phyloP scores from a whole-genome alignment of 1,140 invertebrate genomes.

The Eubasilissa regina region DNA sequence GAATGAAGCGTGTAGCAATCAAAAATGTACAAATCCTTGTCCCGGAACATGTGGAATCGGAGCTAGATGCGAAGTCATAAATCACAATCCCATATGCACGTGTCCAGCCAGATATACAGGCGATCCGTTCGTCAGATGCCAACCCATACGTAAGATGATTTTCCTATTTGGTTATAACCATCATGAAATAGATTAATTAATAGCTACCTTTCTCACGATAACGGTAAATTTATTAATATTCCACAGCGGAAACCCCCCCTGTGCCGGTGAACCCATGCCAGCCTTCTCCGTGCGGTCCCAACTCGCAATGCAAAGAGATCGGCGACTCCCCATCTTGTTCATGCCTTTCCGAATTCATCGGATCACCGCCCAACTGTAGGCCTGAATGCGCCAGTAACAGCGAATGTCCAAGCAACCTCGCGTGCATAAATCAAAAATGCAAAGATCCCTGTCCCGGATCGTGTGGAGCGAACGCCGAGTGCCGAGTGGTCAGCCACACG shows the following conservation, averaged over 20 bases:
- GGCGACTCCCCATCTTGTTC: slow-evolving; percentile 77
- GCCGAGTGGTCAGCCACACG: slow-evolving; percentile 79
- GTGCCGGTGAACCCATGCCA: slow-evolving; percentile 76
- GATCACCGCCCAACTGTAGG: slow-evolving; percentile 77
- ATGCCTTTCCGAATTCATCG: slow-evolving; percentile 76
- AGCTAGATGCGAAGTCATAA: slow-evolving; percentile 74
- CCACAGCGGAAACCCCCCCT: slow-evolving; percentile 72
- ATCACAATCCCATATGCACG: slow-evolving; percentile 76
- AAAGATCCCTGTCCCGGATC: slow-evolving; percentile 78
- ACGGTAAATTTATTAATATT: slow-evolving; percentile 26
- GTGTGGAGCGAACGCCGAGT: slow-evolving; percentile 79
- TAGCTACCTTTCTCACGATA: neutral
- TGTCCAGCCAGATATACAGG: slow-evolving; percentile 76
- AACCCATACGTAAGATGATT: slow-evolving; percentile 73
- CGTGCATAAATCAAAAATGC: slow-evolving; percentile 81
- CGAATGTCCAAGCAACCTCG: slow-evolving; percentile 76
- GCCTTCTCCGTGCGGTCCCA: slow-evolving; percentile 81
- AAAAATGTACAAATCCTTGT: slow-evolving; percentile 69
- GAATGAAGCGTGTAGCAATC: slow-evolving; percentile 76
- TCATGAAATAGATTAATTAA: slow-evolving; percentile 14
- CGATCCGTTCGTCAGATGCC: slow-evolving; percentile 78
- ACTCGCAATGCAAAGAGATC: slow-evolving; percentile 77
- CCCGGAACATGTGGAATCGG: slow-evolving; percentile 73
- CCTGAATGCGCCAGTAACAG: slow-evolving; percentile 79
- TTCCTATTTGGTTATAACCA: slow-evolving; percentile 77